Conservation (phyloP, 2,888 invertebrate species). For the Elmis aenea region DNA sequence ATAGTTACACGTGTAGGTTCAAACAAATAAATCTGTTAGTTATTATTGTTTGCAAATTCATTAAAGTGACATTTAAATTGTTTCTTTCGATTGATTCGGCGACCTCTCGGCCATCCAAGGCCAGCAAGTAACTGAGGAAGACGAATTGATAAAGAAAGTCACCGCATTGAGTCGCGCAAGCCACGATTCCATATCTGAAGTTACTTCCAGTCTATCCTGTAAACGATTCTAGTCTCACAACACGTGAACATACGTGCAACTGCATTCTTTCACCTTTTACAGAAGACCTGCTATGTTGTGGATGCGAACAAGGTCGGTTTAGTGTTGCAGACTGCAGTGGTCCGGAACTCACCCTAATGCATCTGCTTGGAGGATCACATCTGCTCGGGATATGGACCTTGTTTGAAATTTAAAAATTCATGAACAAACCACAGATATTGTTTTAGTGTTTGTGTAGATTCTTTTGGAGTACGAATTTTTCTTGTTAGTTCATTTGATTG, state of each 20-base stretch:
- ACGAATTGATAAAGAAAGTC: conserved; percentile 14
- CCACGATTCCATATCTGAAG: conserved; percentile 9
- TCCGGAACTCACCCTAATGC: conserved; percentile 27
- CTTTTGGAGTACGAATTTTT: conserved; percentile 16
- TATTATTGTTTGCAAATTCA: no score
- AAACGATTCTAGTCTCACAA: conserved; percentile 22
- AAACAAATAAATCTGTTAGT: no score
- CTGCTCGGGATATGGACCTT: conserved; percentile 25
- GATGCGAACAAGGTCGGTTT: conserved; percentile 1
- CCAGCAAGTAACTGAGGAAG: conserved; percentile 14
- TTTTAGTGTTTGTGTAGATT: conserved; percentile 21
- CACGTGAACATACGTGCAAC: conserved; percentile 27
- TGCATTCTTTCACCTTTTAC: conserved; percentile 25
- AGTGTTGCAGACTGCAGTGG: conserved; percentile 12
- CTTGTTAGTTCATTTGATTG: conserved; percentile 15
- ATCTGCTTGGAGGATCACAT: conserved; percentile 37
- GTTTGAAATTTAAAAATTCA: conserved; percentile 6
- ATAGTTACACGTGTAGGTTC: no score
- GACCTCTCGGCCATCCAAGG: conserved; percentile 17
- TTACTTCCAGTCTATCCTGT: conserved; percentile 14
- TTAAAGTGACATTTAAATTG: no score
- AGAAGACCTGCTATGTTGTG: conserved; percentile 14
- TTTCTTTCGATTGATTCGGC: conserved; percentile 7
- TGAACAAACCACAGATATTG: no score
- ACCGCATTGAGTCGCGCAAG: conserved; percentile 5